These are phyloP conservation scores for Apoda limacodes DNA, from an alignment of 2,888 invertebrate genomes.

Conservation along the genomic window DNA sequence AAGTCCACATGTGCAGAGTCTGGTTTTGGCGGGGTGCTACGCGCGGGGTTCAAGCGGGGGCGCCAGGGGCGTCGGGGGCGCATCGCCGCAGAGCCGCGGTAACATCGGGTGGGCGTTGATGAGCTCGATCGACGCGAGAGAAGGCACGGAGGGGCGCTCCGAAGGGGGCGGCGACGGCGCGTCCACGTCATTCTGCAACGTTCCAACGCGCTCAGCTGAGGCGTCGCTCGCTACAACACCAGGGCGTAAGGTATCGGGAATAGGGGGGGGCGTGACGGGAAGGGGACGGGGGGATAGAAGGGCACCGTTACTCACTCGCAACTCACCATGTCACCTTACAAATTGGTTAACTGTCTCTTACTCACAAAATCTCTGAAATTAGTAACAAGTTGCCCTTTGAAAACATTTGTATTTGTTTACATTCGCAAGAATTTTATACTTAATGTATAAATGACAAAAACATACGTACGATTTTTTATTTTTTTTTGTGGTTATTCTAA, in stretches of 20 bases:
- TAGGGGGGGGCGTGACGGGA: conserved; percentile 18
- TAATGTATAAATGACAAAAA: too few relatives aligned
- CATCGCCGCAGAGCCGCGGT: conserved; percentile 11
- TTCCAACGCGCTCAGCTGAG: conserved; percentile 61
- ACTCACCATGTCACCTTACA: conserved; percentile 29
- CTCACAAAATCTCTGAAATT: too few relatives aligned
- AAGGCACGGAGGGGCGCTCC: conserved; percentile 40
- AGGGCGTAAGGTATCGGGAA: conserved; percentile 22
- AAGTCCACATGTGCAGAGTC: too few relatives aligned
- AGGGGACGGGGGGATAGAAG: conserved; percentile 22
- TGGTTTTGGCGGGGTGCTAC: conserved; percentile 18
- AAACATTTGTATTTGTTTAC: too few relatives aligned
- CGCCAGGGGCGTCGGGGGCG: conserved; percentile 15
- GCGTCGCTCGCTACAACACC: conserved; percentile 52
- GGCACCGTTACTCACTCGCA: conserved; percentile 59
- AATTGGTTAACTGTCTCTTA: conserved; percentile 28
- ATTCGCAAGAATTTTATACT: too few relatives aligned
- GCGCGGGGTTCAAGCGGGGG: conserved; percentile 17
- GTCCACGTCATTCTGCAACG: conserved; percentile 67
- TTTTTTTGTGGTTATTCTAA: too few relatives aligned
- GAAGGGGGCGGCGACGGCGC: conserved; percentile 58
- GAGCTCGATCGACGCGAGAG: conserved; percentile 31
- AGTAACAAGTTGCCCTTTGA: too few relatives aligned
- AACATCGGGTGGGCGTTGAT: conserved; percentile 22
- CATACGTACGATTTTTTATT: too few relatives aligned